Conservation (phyloP, 1,140 invertebrate genomes). For the Euura saliciscinereae region DNA sequence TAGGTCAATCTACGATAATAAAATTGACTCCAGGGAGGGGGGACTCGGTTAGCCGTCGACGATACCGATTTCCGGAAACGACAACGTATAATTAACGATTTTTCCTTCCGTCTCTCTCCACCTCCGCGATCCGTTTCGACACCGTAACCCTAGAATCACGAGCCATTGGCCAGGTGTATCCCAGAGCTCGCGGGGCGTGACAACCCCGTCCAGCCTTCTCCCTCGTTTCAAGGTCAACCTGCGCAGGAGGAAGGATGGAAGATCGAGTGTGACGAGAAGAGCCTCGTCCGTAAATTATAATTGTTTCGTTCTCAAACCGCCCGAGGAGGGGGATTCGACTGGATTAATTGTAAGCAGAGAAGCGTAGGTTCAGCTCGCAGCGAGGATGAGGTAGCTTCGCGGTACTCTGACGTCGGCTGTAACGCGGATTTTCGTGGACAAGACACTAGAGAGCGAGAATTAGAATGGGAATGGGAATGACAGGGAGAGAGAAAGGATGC, state of each 20-base stretch:
- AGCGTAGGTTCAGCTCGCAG: background rate
- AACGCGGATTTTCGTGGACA: too few species aligned
- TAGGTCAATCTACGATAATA: too few species aligned
- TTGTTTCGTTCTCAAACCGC: too few species aligned
- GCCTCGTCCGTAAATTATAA: too few species aligned
- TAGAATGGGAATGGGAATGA: background rate
- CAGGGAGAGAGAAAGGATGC: slow-evolving; percentile 23
- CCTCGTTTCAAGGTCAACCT: slow-evolving; percentile 45
- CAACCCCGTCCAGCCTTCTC: slow-evolving; percentile 19
- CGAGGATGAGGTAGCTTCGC: too few species aligned
- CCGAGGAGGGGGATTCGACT: background rate
- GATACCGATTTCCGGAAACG: too few species aligned
- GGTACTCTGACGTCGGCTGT: too few species aligned
- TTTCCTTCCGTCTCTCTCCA: background rate
- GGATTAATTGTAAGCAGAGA: background rate
- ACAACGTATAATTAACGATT: background rate
- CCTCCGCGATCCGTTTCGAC: background rate
- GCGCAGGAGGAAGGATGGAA: slow-evolving; percentile 23
- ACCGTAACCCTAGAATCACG: too few species aligned
- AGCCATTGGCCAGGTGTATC: background rate
- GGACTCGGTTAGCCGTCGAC: too few species aligned
- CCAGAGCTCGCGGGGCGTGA: slow-evolving; percentile 10
- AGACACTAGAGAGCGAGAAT: background rate
- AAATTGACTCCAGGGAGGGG: too few species aligned
- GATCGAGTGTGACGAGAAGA: background rate